Evolutionary conservation across 37 sponge, comb jelly and placozoan genomes (phyloP), one percentile per base, ranked within the genome.

Genomic region (Agelas oroides): DNA sequence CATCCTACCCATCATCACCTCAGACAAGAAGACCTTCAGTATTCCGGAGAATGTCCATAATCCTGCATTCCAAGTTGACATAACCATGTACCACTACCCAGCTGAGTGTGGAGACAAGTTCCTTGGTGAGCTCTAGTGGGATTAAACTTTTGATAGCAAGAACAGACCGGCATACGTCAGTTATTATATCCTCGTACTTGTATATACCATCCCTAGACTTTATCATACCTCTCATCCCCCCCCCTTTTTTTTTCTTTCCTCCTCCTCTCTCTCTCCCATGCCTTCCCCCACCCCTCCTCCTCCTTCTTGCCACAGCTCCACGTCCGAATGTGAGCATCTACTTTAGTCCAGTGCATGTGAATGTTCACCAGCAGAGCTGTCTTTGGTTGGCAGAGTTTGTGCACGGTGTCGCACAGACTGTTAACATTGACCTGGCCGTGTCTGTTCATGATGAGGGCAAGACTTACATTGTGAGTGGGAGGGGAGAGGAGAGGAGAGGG

Each of bases 381-480:
- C 69, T 95, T 41, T 95, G 95, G 95, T 59, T 95, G 39, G 84
- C 82, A 36, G 92, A 95, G 78, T 95, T 91, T 53, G 53, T 91
- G 23, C 77, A 85, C 31, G 93, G 89, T 0, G 89, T 93, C 1
- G 14, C 84, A 0, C 40, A 33, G 16, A 93, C 93, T 5, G 69
- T 93, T 25, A 87, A 93, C 73, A n/a, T 89, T 41, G 82, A 85
- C 61, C 83, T 93, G 34, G 88, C 85, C 33, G 21, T 75, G 59
- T 33, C 73, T 20, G 90, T 72, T 16, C 58, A 65, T 13, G 70
- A 72, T 39, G 90, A 90, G 27, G 76, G 80, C 20, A 84, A 85
- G 54, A 21, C 78, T 15, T 90, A 74, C 53, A 25, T 90, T 24
- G 87, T 87, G n/a, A 73, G 32, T 31, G 68, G 34, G 34, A 30